phyloP scores from a whole-genome alignment of 2,797 vertebrate genomes.

The Sebastiscus tertius region DNA sequence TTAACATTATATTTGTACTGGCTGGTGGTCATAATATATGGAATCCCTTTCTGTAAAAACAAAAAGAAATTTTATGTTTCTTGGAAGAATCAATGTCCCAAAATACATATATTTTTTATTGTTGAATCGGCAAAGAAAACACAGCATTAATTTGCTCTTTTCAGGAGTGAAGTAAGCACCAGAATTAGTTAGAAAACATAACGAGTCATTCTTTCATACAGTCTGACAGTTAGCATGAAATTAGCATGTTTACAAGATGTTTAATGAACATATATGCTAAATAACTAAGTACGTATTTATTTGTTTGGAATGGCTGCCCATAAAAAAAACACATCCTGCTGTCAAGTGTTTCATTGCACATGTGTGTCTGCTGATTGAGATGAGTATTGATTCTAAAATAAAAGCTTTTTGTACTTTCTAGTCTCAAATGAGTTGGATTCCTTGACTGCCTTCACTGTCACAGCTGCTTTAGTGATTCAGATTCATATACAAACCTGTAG shows the following conservation, averaged over 20 bases:
- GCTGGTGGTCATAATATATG: not conserved
- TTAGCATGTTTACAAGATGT: slow-evolving; percentile 1
- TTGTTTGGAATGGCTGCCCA: slow-evolving; percentile 4
- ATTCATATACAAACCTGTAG: not conserved
- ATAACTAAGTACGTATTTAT: not conserved
- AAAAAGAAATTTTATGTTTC: not conserved
- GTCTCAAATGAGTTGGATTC: slow-evolving; percentile 1
- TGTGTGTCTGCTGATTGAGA: not conserved
- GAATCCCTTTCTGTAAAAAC: slow-evolving; percentile 11
- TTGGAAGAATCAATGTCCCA: not conserved
- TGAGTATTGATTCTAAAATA: slow-evolving; percentile 37
- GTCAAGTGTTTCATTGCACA: slow-evolving; percentile 3
- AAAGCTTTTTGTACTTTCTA: slow-evolving; percentile 56
- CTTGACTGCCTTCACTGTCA: not conserved
- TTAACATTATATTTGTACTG: not conserved
- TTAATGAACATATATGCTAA: not conserved
- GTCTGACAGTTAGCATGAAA: not conserved
- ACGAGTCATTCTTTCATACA: not conserved
- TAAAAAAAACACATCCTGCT: not conserved
- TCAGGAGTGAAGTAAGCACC: not conserved
- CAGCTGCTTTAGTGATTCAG: not conserved
- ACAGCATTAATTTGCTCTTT: not conserved
- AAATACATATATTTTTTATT: slow-evolving; percentile 16
- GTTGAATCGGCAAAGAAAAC: slow-evolving; percentile 13
- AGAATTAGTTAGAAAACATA: not conserved